A percentile compares a stretch with the other conserved stretches of the same genome.
Conservation (phyloP, 1,140 invertebrate genomes). For the Lordiphosa stackelbergi region DNA sequence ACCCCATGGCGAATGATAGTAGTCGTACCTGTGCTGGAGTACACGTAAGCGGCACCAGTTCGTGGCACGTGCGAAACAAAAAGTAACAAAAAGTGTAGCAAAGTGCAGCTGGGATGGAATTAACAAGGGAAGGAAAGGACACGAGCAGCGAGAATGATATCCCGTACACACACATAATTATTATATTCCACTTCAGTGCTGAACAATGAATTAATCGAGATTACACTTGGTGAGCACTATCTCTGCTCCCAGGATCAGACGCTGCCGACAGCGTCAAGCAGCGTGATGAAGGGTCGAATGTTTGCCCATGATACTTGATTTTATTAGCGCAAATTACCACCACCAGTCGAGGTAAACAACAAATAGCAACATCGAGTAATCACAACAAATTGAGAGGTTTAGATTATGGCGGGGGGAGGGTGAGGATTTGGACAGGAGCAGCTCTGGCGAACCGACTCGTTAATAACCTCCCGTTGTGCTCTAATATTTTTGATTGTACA, state of each 20-base stretch:
- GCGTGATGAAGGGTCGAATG: conserved; percentile 27
- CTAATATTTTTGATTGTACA: conserved; percentile 27
- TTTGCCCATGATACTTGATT: conserved; percentile 73
- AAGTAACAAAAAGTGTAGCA: conserved; percentile 60
- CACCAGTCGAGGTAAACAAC: conserved; percentile 43
- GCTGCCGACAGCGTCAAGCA: conserved; percentile 13
- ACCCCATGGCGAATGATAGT: conserved; percentile 47
- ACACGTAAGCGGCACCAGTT: conserved; percentile 27
- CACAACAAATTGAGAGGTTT: conserved; percentile 69
- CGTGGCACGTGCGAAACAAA: conserved; percentile 55
- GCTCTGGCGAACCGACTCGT: conserved; percentile 46
- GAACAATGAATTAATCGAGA: conserved; percentile 72
- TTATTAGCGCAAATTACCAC: conserved; percentile 76
- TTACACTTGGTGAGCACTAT: conserved; percentile 70
- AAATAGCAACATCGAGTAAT: conserved; percentile 52
- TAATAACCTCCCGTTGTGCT: conserved; percentile 71
- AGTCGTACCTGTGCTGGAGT: conserved; percentile 46
- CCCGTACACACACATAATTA: conserved; percentile 55
- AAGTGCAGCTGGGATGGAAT: conserved; percentile 60
- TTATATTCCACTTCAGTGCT: conserved; percentile 73
- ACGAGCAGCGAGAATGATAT: conserved; percentile 21
- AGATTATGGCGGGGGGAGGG: conserved; percentile 11
- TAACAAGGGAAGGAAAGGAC: neutral
- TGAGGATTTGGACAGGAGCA: conserved; percentile 20
- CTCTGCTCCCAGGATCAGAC: conserved; percentile 39